Percentiles rank a stretch among this genome's conserved stretches.
phyloP scores from a whole-genome alignment of 1,140 invertebrate species.

The Marisa cornuarietis region DNA sequence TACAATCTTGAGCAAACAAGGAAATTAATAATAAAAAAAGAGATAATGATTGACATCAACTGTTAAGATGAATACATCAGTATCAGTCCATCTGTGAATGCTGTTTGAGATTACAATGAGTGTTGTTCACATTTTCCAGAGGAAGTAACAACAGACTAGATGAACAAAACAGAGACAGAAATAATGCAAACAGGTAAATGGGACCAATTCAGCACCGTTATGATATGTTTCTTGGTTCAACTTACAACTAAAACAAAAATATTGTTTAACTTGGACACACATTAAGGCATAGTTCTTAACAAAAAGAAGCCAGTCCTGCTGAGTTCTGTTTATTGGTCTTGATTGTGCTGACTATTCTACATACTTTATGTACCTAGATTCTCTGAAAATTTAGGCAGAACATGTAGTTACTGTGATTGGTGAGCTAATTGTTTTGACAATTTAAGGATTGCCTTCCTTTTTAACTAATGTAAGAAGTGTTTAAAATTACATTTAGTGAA shows the following conservation, averaged over 20 bases:
- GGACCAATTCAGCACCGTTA: background rate
- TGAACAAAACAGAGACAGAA: constrained; percentile 49
- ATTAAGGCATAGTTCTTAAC: no score
- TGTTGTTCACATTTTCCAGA: constrained; percentile 37
- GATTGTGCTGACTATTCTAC: background rate
- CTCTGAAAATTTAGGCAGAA: no score
- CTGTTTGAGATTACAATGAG: background rate
- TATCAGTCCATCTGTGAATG: background rate
- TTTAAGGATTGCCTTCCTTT: no score
- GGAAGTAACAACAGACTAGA: constrained; percentile 63
- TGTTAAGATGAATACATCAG: background rate
- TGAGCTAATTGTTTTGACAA: no score
- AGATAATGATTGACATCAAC: background rate
- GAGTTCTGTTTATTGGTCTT: background rate
- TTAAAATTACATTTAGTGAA: no score
- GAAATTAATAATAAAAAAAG: background rate
- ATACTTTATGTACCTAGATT: no score
- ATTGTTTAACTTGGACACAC: no score
- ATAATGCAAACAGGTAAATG: constrained; percentile 55
- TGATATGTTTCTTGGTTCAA: background rate
- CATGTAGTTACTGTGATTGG: no score
- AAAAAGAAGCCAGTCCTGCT: no score
- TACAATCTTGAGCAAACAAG: background rate
- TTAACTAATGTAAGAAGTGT: no score
- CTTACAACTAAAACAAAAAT: no score